These are phyloP conservation scores for Tetramorium parvispinum DNA, from an alignment of 1,140 invertebrate species.

Conservation along the genomic window DNA sequence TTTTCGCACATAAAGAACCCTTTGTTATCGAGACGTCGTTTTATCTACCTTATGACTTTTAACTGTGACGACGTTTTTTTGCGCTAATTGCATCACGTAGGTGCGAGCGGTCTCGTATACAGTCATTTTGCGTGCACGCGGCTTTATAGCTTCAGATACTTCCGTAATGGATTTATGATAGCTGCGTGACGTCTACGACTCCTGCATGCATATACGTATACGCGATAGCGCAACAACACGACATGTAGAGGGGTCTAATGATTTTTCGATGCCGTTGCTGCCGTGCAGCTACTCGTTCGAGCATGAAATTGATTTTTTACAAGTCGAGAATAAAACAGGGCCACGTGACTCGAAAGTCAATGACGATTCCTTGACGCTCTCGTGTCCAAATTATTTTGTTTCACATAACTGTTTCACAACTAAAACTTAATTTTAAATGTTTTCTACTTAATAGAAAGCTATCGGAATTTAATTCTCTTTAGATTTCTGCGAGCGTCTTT, in stretches of 20 bases:
- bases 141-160: conserved; percentile 67
- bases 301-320: conserved; percentile 68
- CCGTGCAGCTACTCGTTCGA: conserved; percentile 56
- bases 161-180: conserved; percentile 72
- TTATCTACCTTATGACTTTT: conserved; percentile 28
- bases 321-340: conserved; percentile 21
- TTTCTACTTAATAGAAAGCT: neutral
- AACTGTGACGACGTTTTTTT: conserved; percentile 15
- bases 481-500: neutral
- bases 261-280: conserved; percentile 65
- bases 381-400: neutral
- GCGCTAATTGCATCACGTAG: conserved; percentile 40
- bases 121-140: conserved; percentile 35
- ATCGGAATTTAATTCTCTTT: neutral
- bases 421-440: neutral
- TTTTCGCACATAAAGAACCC: conserved; percentile 35
- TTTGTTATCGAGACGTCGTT: conserved; percentile 18
- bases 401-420: neutral
- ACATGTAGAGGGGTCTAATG: conserved; percentile 58
- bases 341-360: conserved; percentile 22
- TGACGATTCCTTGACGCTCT: conserved; percentile 4
- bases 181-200: conserved; percentile 59
- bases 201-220: conserved; percentile 23
- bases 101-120: conserved; percentile 46
- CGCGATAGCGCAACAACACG: conserved; percentile 52